Base-by-base conservation (phyloP, 2,888 invertebrate species). In the Erebia ligea region DNA sequence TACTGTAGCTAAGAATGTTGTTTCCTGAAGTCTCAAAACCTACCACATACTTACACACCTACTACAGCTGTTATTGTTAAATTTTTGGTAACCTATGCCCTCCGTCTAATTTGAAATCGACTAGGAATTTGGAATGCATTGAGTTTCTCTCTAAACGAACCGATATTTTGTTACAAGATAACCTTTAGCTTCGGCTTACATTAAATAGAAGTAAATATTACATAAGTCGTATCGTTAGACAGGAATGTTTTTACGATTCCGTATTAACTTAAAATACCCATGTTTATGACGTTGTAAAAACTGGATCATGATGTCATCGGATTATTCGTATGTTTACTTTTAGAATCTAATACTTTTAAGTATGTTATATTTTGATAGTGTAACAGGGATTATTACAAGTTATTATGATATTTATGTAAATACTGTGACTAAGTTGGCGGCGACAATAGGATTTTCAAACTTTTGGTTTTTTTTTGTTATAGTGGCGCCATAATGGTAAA, bases 131-230 rank as follows among this genome's bases (percentile, higher is more conserved):
- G 52, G 34, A 67, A 48, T 34, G 25, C 48, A 62, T 45, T 42
- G 59, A 66, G 61, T 11, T 34, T 67, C 54, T 62, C 42, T 56
- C 3, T 45, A 67, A 63, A 54, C 50, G 13, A 66, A 62, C 65
- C 40, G 50, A 67, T 64, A 68, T 68, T 71, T 42, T 71, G 21
- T 63, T 59, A 67, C 40, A 42, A 58, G 71, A 65, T 71, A 71
- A 64, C 68, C 57, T 61, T 71, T 68, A 68, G 54, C 64, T 58
- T 42, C 42, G 56, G 63, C 50, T 57, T 9, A 15, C 56, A 25
- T 63, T 59, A 45, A 68, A 54, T 65, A 40, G 15, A 52, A 42
- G 56, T 57, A 64, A 57, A 64, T 67, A 71, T 57, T 57, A 48
- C 48, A 17, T 34, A 63, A 64, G 50, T 5, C 57, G 45, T 69